A percentile compares a stretch with the other conserved stretches of the same genome.
Evolutionary conservation across 2,113 vertebrate species (phyloP).

Genomic region (Nibea coibor): DNA sequence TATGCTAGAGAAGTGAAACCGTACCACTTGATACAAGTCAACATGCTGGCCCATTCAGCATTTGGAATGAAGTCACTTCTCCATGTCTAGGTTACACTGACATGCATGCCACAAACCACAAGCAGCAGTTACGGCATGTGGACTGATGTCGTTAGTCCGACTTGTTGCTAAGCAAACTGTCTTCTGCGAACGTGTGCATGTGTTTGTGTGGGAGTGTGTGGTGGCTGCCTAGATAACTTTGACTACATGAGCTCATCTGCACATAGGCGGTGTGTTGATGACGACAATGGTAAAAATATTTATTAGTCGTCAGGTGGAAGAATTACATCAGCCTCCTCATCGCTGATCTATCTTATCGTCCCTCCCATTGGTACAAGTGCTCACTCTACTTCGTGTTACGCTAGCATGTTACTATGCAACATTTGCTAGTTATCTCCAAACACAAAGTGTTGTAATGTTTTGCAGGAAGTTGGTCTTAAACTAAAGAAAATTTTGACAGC

Average conservation of each 20-base stretch:
- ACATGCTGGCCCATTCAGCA: slow-evolving; percentile 48
- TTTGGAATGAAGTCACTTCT: slow-evolving; percentile 55
- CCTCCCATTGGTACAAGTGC: background rate
- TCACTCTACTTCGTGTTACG: too few relatives aligned
- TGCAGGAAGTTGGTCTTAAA: background rate
- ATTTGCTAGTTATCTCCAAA: background rate
- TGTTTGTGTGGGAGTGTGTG: background rate
- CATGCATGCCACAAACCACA: slow-evolving; percentile 1
- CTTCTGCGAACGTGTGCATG: background rate
- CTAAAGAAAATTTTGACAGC: background rate
- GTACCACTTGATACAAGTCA: background rate
- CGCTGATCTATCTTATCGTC: background rate
- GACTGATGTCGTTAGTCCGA: background rate
- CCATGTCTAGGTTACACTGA: slow-evolving; percentile 34
- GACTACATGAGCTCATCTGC: slow-evolving; percentile 23
- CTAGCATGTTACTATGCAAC: background rate
- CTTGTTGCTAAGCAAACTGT: slow-evolving; percentile 20
- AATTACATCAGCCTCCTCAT: background rate
- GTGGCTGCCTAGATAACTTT: background rate
- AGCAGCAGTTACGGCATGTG: background rate
- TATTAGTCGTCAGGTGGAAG: background rate
- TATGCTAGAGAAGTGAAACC: slow-evolving; percentile 63
- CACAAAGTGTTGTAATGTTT: background rate
- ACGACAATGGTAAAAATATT: slow-evolving; percentile 7
- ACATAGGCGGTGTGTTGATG: slow-evolving; percentile 18